Evolutionary conservation across 1,140 invertebrate species (phyloP).

Genomic region (Heterodera carotae): DNA sequence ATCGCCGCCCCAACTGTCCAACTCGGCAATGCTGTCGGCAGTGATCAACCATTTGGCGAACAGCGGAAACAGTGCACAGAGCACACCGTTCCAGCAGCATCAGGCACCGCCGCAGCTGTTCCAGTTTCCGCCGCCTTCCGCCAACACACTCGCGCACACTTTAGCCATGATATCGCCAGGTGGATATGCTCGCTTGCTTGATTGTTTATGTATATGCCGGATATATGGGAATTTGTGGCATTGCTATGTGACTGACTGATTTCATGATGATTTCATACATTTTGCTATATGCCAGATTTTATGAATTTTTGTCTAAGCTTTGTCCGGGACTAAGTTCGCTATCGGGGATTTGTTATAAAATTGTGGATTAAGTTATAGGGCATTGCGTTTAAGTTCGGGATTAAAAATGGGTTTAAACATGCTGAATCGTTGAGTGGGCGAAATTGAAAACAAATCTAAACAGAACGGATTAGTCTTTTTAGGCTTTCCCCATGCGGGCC

Average conservation of each 20-base stretch:
- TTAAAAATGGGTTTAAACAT: too few relatives aligned
- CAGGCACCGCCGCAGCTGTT: constrained; percentile 17
- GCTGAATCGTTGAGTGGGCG: background rate
- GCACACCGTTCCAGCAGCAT: constrained; percentile 20
- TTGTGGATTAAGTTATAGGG: too few relatives aligned
- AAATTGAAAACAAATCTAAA: background rate
- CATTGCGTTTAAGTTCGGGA: too few relatives aligned
- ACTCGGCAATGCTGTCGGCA: constrained; percentile 25
- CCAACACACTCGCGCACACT: constrained; percentile 20
- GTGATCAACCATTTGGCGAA: constrained; percentile 29
- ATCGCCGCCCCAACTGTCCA: constrained; percentile 21
- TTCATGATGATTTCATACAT: too few relatives aligned
- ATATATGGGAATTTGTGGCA: too few relatives aligned
- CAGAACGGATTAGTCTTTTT: background rate
- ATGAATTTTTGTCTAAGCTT: too few relatives aligned
- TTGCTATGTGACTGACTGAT: too few relatives aligned
- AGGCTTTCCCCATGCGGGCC: constrained; percentile 20
- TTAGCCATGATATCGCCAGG: constrained; percentile 26
- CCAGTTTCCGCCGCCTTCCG: constrained; percentile 19
- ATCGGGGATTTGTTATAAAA: too few relatives aligned
- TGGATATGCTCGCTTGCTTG: background rate
- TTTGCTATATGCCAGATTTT: too few relatives aligned
- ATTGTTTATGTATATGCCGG: too few relatives aligned
- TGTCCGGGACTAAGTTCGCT: too few relatives aligned
- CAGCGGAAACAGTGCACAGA: constrained; percentile 1